Conservation (phyloP, 1,140 invertebrate species). For the Papilio machaon region DNA sequence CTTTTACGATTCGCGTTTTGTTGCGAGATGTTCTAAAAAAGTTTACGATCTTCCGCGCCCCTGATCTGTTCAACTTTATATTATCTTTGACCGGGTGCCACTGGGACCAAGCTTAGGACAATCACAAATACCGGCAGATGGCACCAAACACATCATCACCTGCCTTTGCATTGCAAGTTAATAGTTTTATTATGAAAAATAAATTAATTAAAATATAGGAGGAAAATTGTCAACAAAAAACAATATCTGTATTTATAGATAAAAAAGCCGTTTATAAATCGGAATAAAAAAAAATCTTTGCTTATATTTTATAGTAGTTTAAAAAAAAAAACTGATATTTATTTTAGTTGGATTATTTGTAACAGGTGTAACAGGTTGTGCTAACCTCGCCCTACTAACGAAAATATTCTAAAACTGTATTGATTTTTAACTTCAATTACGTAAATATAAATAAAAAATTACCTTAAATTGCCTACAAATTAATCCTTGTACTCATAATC, state of each 20-base stretch:
- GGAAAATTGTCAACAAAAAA: not conserved
- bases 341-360: too few relatives aligned
- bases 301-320: not conserved
- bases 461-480: not conserved
- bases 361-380: too few relatives aligned
- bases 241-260: too few relatives aligned
- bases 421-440: not conserved
- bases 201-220: not conserved
- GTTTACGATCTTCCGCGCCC: conserved; percentile 75
- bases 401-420: not conserved
- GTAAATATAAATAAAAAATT: not conserved
- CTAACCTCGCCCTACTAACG: too few relatives aligned
- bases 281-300: not conserved
- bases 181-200: not conserved
- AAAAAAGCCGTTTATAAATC: not conserved
- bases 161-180: conserved; percentile 10
- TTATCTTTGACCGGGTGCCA: conserved; percentile 52
- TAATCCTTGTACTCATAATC: not conserved
- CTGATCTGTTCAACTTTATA: conserved; percentile 68
- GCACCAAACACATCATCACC: conserved; percentile 42
- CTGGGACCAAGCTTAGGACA: conserved; percentile 59
- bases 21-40: conserved; percentile 74
- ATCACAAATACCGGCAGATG: conserved; percentile 63
- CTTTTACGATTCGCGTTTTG: conserved; percentile 80
- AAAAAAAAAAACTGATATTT: not conserved